Conservation (phyloP, 2,888 invertebrate genomes). For the Heliconius hortense region DNA sequence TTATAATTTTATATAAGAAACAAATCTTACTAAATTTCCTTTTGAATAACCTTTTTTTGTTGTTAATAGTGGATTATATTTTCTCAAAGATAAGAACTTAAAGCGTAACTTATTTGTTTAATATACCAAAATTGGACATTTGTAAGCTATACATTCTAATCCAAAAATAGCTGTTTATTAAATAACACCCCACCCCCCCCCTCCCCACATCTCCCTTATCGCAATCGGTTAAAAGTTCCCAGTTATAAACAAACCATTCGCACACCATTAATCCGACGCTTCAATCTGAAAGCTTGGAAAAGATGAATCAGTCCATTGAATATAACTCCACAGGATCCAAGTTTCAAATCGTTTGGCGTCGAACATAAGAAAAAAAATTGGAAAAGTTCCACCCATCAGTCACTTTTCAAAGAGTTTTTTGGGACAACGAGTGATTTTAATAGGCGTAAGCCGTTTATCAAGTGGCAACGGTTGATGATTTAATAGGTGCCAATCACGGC, state of each 20-base stretch:
- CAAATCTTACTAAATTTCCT: no score
- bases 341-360: constrained; percentile 38
- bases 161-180: not conserved
- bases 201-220: not conserved
- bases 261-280: constrained; percentile 35
- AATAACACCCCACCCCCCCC: not conserved
- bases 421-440: constrained; percentile 47
- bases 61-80: no score
- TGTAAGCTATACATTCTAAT: not conserved
- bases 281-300: constrained; percentile 35
- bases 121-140: not conserved
- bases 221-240: not conserved
- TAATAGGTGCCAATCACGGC: constrained; percentile 42
- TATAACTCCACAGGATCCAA: constrained; percentile 45
- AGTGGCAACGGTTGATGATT: constrained; percentile 42
- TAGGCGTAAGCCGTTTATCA: constrained; percentile 44
- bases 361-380: constrained; percentile 45
- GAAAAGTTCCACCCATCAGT: constrained; percentile 49
- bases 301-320: constrained; percentile 41
- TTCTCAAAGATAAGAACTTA: no score
- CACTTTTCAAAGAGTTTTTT: constrained; percentile 47
- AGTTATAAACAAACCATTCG: constrained; percentile 34
- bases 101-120: not conserved
- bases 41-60: no score
- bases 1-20: no score